These are phyloP conservation scores for Magallana angulata DNA, from an alignment of 1,140 invertebrate genomes.

Conservation along the genomic window DNA sequence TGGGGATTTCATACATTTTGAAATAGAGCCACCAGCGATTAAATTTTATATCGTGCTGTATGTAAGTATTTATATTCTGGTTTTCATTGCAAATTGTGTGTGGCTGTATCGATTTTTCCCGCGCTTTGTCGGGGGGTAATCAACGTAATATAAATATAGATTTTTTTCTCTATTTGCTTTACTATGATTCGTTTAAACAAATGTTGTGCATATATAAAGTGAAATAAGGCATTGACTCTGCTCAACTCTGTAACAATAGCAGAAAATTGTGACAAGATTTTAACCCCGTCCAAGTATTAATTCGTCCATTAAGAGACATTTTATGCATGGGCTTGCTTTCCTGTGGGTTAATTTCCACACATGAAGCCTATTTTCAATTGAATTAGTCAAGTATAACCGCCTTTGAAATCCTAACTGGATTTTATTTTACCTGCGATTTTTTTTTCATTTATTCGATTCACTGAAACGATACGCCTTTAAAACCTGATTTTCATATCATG, in stretches of 20 bases:
- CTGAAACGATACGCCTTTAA: neutral
- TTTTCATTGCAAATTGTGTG: neutral
- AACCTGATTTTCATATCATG: neutral
- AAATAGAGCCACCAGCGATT: neutral
- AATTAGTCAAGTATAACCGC: conserved; percentile 15
- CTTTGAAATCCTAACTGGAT: conserved; percentile 12
- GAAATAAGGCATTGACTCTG: neutral
- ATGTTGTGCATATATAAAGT: neutral
- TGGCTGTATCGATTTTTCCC: conserved; percentile 32
- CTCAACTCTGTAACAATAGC: neutral
- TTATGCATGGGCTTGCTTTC: neutral
- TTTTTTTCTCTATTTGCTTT: conserved; percentile 27
- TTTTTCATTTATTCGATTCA: neutral
- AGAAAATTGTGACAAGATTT: neutral
- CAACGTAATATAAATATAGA: conserved; percentile 30
- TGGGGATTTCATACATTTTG: conserved; percentile 5
- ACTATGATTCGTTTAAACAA: conserved; percentile 18
- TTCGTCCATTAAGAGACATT: conserved; percentile 1
- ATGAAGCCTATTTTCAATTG: neutral
- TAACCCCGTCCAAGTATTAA: neutral
- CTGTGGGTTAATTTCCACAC: conserved; percentile 1
- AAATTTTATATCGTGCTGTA: conserved; percentile 9
- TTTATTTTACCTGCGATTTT: conserved; percentile 30
- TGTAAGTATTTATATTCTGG: conserved; percentile 12
- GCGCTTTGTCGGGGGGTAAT: conserved; percentile 22